phyloP scores from a whole-genome alignment of 2,797 vertebrate species.

The Scyliorhinus canicula region DNA sequence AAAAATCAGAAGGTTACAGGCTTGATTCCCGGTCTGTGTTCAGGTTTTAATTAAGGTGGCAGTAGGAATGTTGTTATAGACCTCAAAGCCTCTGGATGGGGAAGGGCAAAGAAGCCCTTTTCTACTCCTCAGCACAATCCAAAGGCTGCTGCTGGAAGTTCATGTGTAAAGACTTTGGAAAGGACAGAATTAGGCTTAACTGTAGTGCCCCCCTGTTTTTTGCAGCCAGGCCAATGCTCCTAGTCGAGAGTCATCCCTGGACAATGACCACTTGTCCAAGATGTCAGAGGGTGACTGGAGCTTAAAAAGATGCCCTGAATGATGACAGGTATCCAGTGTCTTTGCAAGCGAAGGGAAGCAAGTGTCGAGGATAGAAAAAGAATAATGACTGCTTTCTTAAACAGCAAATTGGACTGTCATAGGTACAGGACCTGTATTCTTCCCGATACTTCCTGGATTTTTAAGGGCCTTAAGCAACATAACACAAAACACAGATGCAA shows the following conservation, averaged over 20 bases:
- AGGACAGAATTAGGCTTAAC: neutral
- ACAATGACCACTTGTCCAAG: neutral
- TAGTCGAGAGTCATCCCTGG: neutral
- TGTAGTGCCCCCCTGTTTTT: neutral
- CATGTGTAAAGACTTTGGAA: neutral
- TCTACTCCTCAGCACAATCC: neutral
- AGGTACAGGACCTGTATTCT: neutral
- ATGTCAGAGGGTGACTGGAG: neutral
- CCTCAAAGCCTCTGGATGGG: neutral
- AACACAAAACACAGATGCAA: neutral
- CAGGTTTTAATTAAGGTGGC: neutral
- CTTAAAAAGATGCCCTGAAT: neutral
- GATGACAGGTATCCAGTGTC: neutral
- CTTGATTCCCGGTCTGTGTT: neutral
- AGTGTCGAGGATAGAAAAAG: neutral
- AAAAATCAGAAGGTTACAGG: neutral
- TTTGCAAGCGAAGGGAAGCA: neutral
- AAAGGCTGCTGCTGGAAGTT: neutral
- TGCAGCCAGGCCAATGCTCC: neutral
- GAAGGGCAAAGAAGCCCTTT: neutral
- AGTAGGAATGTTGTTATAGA: neutral
- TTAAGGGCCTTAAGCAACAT: neutral
- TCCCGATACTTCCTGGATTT: neutral
- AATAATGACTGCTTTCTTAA: neutral
- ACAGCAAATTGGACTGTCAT: conserved; percentile 2